Base-by-base conservation (phyloP, 2,888 invertebrate species). In the Pristionchus japonicus region DNA sequence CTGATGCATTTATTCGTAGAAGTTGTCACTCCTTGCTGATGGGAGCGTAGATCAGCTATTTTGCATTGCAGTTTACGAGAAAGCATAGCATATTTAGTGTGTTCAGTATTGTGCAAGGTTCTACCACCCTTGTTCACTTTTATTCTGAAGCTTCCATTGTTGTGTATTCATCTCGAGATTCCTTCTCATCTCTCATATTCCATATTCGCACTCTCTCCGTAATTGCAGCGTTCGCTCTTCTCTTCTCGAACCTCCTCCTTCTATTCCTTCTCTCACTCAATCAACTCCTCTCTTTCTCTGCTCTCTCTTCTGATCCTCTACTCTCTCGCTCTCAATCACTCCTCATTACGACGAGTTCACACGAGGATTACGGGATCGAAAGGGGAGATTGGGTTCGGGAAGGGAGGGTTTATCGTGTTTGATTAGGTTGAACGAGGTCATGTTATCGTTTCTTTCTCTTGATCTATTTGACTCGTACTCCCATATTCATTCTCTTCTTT, bases 281-380 rank as follows among this genome's bases (percentile, higher is more conserved):
- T 83, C 40, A 37, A 34, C 34, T 82, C 49, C 52, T 49, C 83
- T 83, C 83, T 34, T 43, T 52, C 83, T 57, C 52, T 57, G 6
- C 9, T 13, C 23, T 52, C 37, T 83, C 57, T 34, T 49, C n/a
- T 40, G 61, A 31, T 49, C 17, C 23, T 47, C 47, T 27, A 23
- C 31, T 31, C 82, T 31, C 82, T 82, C 82, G 34, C 40, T 61
- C 20, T 31, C 61, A 47, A 83, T 61, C 84, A 61, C 84, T 84
- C 61, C 84, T 61, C 61, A 84, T 84, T 84, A 84, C 43, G 61
- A 27, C 57, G 61, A 43, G 84, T 84, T 61, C 84, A 61, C 84
- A 84, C 84, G 84, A 84, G 84, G 84, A 84, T 84, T 84, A 84
- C 49, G 61, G 40, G 40, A 61, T 52, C 31, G 37, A 70, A 70